Evolutionary conservation across 92 coral and sea anemone genomes (phyloP).

Genomic region (Parazoanthus swiftii): DNA sequence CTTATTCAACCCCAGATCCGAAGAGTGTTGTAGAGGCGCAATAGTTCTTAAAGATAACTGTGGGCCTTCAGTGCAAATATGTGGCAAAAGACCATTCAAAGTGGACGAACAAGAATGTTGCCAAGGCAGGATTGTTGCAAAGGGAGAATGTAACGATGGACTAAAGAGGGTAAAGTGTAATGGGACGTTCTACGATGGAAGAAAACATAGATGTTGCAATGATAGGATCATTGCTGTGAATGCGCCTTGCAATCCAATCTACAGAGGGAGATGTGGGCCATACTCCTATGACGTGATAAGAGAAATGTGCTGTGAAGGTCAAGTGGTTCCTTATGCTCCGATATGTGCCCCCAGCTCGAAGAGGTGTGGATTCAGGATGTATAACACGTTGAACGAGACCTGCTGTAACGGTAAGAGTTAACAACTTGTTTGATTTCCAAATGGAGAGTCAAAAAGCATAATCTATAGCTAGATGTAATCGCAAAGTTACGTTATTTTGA

Average conservation of each 20-base stretch:
- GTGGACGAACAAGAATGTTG: conserved; percentile 24
- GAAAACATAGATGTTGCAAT: conserved; percentile 7
- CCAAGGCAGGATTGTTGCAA: conserved; percentile 5
- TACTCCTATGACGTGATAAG: conserved; percentile 27
- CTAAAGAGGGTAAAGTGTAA: background rate
- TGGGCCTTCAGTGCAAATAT: conserved; percentile 6
- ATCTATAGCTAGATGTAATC: background rate
- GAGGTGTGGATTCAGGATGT: conserved; percentile 16
- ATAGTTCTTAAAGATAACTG: conserved; percentile 15
- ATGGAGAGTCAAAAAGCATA: background rate
- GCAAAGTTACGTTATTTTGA: background rate
- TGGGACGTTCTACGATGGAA: conserved; percentile 5
- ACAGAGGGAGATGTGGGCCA: conserved; percentile 1
- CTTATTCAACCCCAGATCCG: conserved; percentile 8
- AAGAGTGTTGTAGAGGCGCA: conserved; percentile 42
- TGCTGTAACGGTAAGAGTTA: conserved; percentile 19
- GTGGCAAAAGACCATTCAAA: conserved; percentile 15
- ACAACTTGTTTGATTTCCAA: background rate
- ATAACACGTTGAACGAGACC: background rate
- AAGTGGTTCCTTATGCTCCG: conserved; percentile 5
- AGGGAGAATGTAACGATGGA: conserved; percentile 16
- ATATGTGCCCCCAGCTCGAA: background rate
- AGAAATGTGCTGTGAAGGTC: conserved; percentile 28
- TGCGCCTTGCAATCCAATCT: conserved; percentile 5
- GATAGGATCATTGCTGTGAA: background rate